phyloP scores from a whole-genome alignment of 2,888 invertebrate species.

The Clunio marinus region DNA sequence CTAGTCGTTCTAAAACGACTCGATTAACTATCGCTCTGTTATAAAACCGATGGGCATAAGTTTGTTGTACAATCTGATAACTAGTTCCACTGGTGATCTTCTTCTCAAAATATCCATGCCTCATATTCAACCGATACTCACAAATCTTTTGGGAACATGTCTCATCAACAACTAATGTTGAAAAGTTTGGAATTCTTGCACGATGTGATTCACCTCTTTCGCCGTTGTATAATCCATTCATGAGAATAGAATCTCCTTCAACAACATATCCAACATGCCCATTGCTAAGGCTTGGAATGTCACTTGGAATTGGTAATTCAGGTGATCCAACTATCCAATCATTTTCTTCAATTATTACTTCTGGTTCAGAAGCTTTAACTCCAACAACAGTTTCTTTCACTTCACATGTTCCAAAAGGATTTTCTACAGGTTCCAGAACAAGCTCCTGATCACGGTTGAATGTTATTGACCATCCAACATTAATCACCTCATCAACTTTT shows the following conservation, averaged over 20 bases:
- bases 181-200: constrained; percentile 51
- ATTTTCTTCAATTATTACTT: not conserved
- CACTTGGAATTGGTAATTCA: not conserved
- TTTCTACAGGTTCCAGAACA: not conserved
- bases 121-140: constrained; percentile 16
- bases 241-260: constrained; percentile 54
- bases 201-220: constrained; percentile 52
- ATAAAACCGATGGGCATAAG: constrained; percentile 50
- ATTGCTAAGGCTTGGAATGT: constrained; percentile 52
- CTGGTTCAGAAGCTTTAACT: not conserved
- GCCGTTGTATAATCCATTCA: constrained; percentile 55
- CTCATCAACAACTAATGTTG: not conserved
- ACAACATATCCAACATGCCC: constrained; percentile 54
- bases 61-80: constrained; percentile 43
- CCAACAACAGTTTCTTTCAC: constrained; percentile 23
- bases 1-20: constrained; percentile 42
- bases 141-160: not conserved
- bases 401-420: constrained; percentile 13
- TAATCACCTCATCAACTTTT: not conserved
- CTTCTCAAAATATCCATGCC: constrained; percentile 25
- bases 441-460: not conserved
- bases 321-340: not conserved
- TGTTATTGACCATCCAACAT: not conserved
- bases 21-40: constrained; percentile 50
- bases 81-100: not conserved